A percentile compares a stretch with the other conserved stretches of the same genome.
Conservation (phyloP, 2,113 vertebrate genomes). For the Condylura cristata region DNA sequence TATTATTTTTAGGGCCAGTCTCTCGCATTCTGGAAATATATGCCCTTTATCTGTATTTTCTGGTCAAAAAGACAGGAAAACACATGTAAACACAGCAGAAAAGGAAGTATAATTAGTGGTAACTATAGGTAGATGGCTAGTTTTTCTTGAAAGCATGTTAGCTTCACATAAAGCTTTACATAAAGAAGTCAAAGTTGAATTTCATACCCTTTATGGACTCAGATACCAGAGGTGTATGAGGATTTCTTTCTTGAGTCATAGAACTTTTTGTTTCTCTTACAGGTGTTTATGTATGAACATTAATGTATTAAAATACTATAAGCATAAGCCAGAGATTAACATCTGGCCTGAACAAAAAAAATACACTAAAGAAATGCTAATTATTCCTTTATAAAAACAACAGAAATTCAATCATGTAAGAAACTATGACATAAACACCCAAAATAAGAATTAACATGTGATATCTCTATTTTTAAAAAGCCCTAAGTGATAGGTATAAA, state of each 20-base stretch:
- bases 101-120: background rate
- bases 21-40: background rate
- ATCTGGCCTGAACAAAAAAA: constrained; percentile 3
- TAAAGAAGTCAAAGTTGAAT: background rate
- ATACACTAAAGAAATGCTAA: background rate
- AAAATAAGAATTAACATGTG: constrained; percentile 4
- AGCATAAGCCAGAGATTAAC: background rate
- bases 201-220: background rate
- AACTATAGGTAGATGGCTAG: background rate
- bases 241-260: background rate
- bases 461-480: constrained; percentile 22
- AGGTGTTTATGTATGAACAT: background rate
- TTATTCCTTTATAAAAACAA: constrained; percentile 25
- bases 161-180: background rate
- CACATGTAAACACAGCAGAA: background rate
- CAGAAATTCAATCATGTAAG: background rate
- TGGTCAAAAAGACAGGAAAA: background rate
- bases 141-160: constrained; percentile 4
- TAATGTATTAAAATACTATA: background rate
- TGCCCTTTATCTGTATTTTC: background rate
- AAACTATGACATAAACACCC: background rate
- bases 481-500: background rate
- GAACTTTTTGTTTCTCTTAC: background rate
- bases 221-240: background rate
- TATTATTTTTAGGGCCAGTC: background rate